Evolutionary conservation across 2,888 invertebrate species (phyloP), one percentile per base, ranked within the genome.

Genomic region (Notodonta ziczac): DNA sequence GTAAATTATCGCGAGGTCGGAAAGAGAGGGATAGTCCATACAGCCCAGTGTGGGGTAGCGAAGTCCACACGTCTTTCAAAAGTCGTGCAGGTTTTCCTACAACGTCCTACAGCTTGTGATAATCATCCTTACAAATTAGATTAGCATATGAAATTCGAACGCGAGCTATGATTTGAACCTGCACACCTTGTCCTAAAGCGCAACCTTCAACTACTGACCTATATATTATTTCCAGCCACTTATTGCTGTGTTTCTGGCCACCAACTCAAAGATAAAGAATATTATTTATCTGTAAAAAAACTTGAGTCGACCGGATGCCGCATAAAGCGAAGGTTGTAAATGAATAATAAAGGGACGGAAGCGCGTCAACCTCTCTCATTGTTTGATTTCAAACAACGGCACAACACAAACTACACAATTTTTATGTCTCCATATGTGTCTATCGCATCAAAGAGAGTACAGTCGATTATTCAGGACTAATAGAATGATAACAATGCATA

Each of bases 311-410:
- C 86, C 82, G 86, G 86, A 86, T 76, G 72, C 68, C 69, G 64
- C 67, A 86, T 84, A 86, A 86, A 80, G 78, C 69, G 69, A 75
- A 75, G 74, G 68, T 72, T 81, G 76, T 79, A 78, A 77, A 79
- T 77, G 82, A 83, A 82, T 83, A 78, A 81, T 79, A 78, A 24
- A 76, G 62, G 72, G 78, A 78, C 83, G 85, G 85, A 86, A 84
- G 81, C 80, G 64, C 70, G 69, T 76, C 73, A 80, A 78, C 78
- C 77, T 80, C 74, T 77, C 74, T 78, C 74, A 84, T 85, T 86
- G 82, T 85, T 81, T 72, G 57, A 76, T 79, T 74, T 76, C 69
- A 70, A 9, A 73, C 73, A 72, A 70, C 72, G 59, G 67, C n/a
- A n/a, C n/a, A n/a, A n/a, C n/a, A n/a, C n/a, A n/a, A n/a, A n/a